phyloP scores from a whole-genome alignment of 2,797 vertebrate species.

The Hozukius guyotensis region DNA sequence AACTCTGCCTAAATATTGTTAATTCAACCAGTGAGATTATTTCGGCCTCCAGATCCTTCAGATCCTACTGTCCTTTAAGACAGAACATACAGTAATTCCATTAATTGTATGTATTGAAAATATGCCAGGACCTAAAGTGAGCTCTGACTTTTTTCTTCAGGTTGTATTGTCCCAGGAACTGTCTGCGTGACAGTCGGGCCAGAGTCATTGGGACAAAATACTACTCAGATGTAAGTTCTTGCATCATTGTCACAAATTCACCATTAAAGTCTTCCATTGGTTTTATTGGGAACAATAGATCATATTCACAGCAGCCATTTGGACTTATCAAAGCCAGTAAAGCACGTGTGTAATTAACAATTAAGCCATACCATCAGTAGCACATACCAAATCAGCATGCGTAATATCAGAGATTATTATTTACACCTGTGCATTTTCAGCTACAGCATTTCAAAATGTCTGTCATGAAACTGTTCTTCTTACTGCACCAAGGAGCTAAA shows the following conservation, averaged over 20 bases:
- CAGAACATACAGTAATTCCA: background rate
- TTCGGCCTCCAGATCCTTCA: background rate
- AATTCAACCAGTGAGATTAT: background rate
- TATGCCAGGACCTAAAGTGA: background rate
- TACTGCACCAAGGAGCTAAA: background rate
- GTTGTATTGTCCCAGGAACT: conserved; percentile 93
- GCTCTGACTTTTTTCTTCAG: conserved; percentile 75
- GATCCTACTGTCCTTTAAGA: too few relatives aligned
- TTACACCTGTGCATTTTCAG: background rate
- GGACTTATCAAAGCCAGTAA: background rate
- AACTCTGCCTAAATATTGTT: background rate
- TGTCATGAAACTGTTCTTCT: background rate
- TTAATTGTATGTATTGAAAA: background rate
- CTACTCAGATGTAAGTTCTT: conserved; percentile 92
- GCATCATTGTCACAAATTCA: background rate
- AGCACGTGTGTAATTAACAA: background rate
- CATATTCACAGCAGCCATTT: background rate
- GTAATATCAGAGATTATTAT: background rate
- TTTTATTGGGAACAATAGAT: background rate
- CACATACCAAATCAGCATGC: background rate
- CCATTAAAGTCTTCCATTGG: background rate
- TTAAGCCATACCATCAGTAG: background rate
- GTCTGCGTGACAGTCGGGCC: conserved; percentile 85
- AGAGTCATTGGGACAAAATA: conserved; percentile 90
- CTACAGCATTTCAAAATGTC: background rate